Evolutionary conservation across 2,888 invertebrate species (phyloP), one percentile per base, ranked within the genome.

Genomic region (Subacronicta megacephala): DNA sequence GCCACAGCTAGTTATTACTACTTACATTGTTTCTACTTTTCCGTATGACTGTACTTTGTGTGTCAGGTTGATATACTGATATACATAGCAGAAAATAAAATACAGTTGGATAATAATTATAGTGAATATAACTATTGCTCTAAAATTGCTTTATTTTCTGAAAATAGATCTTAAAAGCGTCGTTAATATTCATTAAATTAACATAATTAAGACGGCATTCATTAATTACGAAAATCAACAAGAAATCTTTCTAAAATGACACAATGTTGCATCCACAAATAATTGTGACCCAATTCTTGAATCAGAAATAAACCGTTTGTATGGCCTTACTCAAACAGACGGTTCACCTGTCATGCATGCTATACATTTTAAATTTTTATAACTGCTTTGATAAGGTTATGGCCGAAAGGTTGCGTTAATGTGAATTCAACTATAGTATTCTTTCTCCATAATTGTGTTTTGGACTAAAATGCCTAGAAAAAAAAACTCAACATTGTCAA

Each of bases 201-300:
- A 51, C 40, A 36, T 61, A 47, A 61, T 57, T 54, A 29, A 56
- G n/a, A 31, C n/a, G n/a, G 31, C 12, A 53, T 56, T 40, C 26
- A 50, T 59, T 43, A 37, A 63, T 56, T 42, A 40, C 16, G 26
- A 16, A 35, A 51, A 52, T 44, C 23, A 42, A 49, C 49, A 43
- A 64, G 45, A 69, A 69, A 73, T 69, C 40, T 64, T 65, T 60
- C 58, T 49, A 58, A 61, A 67, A 64, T 43, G 44, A 65, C 53
- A 73, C 60, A 68, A 58, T 65, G 65, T 69, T 72, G 58, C 62
- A 49, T 61, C 62, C 47, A 62, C 55, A 49, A 67, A 71, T 75
- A 67, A 65, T 74, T 62, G 54, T 67, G 75, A 76, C 77, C 73
- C 46, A 64, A 73, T 76, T 76, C 76, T 67, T 61, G 61, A 41